These are phyloP conservation scores for Mus minutoides DNA, from an alignment of 2,797 vertebrate species.

Conservation along the genomic window DNA sequence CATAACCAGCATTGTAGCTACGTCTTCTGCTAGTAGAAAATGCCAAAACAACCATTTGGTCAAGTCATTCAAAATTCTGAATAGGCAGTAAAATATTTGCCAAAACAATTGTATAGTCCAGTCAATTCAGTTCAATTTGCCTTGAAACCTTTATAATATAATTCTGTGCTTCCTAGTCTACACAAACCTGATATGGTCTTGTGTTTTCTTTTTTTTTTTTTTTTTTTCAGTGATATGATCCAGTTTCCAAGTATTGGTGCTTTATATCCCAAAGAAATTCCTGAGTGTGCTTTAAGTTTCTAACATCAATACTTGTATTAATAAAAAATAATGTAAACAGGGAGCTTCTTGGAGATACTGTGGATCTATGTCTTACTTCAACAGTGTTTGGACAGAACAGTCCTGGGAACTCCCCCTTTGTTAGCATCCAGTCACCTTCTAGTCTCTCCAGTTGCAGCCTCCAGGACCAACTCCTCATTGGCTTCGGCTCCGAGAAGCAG, in stretches of 20 bases:
- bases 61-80: conserved; percentile 71
- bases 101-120: conserved; percentile 61
- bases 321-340: conserved; percentile 16
- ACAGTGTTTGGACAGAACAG: conserved; percentile 73
- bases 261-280: conserved; percentile 55
- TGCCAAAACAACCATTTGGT: conserved; percentile 75
- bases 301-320: background rate
- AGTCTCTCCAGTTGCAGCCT: background rate
- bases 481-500: background rate
- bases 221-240: conserved; percentile 36
- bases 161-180: conserved; percentile 50
- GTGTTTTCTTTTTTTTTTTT: too few relatives aligned
- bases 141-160: conserved; percentile 60
- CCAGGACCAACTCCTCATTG: background rate
- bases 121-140: conserved; percentile 53
- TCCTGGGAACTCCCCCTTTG: conserved; percentile 56
- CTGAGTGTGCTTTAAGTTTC: conserved; percentile 42
- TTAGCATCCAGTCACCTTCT: background rate
- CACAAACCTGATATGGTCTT: conserved; percentile 55
- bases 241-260: background rate
- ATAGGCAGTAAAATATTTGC: conserved; percentile 72
- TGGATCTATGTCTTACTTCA: conserved; percentile 86
- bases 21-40: conserved; percentile 54
- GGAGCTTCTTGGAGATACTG: conserved; percentile 14
- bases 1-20: conserved; percentile 56